Evolutionary conservation across 1,140 invertebrate species (phyloP), one percentile per base, ranked within the genome.

Genomic region (Drosophila truncata): DNA sequence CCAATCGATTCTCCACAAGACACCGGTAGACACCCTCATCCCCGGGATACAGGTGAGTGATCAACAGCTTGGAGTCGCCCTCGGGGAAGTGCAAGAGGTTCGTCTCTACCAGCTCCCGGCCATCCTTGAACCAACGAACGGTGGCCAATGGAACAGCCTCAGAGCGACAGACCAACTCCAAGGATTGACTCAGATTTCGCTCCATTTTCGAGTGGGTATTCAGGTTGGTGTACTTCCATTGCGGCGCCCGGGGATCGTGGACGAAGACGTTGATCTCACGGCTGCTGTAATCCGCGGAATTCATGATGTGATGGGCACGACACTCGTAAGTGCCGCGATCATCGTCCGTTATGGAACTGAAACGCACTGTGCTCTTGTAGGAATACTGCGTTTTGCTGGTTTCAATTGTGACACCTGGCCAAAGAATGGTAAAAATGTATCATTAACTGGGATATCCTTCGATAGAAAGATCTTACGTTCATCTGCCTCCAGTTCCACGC

Each of bases 81-180:
- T 95, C 93, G 63, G 92, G 80, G 1, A 95, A 90, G 33, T 92
- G 82, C n/a, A 94, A 93, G 1, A 79, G 83, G 33, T 91, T 92
- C 7, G 87, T 75, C 9, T 70, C 69, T 6, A 60, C 39, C 14
- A 91, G 16, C 23, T 77, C 63, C 10, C 74, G 69, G 13, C 84
- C 91, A 46, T 93, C 84, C 83, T 94, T 94, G 63, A 79, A 94
- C 94, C 94, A 94, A 0, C 49, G 82, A 3, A 94, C 92, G 6
- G 33, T 74, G 4, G 94, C 93, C 49, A 80, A 75, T 3, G 94
- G 94, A 54, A 94, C 91, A 1, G 94, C 94, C 16, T 64, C 58
- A 9, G 91, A 78, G 49, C 80, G 74, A 57, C 94, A 94, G 16
- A 81, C 78, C 31, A 94, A 73, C 44, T 83, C 73, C 37, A 94